Percentiles rank a stretch among this genome's conserved stretches.
Evolutionary conservation across 64 coral and sea anemone genomes (phyloP).

Genomic region (Montipora efflorescens): DNA sequence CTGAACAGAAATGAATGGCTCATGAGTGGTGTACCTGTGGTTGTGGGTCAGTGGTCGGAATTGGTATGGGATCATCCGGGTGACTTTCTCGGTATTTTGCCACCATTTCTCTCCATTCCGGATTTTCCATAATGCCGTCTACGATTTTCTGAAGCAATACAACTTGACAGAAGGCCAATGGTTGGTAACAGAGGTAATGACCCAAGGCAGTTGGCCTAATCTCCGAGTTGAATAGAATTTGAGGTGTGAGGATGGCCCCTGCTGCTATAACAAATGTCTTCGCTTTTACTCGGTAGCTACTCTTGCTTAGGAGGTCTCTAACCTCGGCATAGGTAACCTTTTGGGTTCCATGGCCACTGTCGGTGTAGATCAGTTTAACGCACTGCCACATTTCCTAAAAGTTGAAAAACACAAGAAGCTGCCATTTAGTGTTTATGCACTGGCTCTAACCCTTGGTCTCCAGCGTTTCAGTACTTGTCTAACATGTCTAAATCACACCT

Average conservation of each 20-base stretch:
- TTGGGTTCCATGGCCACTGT: background rate
- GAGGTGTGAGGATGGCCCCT: slow-evolving; percentile 24
- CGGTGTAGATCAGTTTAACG: background rate
- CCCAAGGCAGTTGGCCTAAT: background rate
- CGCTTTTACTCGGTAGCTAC: background rate
- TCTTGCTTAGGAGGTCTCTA: slow-evolving; percentile 7
- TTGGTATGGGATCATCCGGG: slow-evolving; percentile 34
- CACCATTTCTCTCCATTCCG: slow-evolving; percentile 30
- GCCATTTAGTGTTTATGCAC: no score
- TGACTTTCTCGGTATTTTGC: background rate
- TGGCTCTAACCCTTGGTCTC: no score
- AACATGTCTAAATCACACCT: no score
- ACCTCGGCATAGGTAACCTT: background rate
- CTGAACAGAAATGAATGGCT: background rate
- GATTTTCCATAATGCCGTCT: slow-evolving; percentile 1
- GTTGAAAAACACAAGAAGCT: background rate
- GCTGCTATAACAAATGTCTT: slow-evolving; percentile 4
- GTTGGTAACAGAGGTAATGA: slow-evolving; percentile 46
- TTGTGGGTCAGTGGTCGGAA: background rate
- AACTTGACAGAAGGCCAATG: slow-evolving; percentile 36
- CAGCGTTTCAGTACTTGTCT: no score
- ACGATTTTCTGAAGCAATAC: slow-evolving; percentile 12
- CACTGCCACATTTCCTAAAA: background rate
- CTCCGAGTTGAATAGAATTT: slow-evolving; percentile 33
- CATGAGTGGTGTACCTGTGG: background rate